phyloP scores from a whole-genome alignment of 1,140 invertebrate species.

The Nasonia giraulti region DNA sequence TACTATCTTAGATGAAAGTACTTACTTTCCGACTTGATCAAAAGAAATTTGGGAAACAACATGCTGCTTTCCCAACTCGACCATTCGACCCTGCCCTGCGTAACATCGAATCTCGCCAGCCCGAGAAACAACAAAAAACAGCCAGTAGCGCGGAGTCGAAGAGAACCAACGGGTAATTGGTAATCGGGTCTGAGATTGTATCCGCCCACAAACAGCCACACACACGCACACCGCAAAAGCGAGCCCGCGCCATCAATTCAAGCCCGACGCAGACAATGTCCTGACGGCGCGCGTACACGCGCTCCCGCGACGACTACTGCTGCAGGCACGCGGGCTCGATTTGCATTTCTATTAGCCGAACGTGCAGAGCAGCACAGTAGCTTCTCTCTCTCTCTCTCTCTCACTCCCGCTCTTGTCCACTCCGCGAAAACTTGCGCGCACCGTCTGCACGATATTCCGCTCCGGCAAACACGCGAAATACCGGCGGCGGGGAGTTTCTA shows the following conservation, averaged over 20 bases:
- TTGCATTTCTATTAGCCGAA: conserved; percentile 48
- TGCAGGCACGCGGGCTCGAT: conserved; percentile 4
- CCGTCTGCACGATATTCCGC: background rate
- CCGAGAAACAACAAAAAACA: background rate
- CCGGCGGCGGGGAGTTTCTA: background rate
- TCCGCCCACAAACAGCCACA: background rate
- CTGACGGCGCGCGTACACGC: background rate
- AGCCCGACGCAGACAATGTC: background rate
- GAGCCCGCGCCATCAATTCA: conserved; percentile 14
- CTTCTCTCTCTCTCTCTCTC: background rate
- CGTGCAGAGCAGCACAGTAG: background rate
- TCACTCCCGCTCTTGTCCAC: background rate
- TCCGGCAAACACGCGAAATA: background rate
- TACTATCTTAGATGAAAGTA: background rate
- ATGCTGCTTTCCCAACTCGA: background rate
- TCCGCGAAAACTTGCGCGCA: background rate
- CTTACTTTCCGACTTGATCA: background rate
- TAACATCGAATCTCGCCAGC: background rate
- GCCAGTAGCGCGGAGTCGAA: too few relatives aligned
- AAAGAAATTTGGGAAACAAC: background rate
- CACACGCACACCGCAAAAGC: background rate
- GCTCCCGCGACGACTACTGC: background rate
- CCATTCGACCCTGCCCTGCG: background rate
- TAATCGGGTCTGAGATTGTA: conserved; percentile 35
- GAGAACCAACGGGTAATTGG: conserved; percentile 24